These are phyloP conservation scores for Tachina grossa DNA, from an alignment of 2,888 invertebrate species.

Conservation along the genomic window DNA sequence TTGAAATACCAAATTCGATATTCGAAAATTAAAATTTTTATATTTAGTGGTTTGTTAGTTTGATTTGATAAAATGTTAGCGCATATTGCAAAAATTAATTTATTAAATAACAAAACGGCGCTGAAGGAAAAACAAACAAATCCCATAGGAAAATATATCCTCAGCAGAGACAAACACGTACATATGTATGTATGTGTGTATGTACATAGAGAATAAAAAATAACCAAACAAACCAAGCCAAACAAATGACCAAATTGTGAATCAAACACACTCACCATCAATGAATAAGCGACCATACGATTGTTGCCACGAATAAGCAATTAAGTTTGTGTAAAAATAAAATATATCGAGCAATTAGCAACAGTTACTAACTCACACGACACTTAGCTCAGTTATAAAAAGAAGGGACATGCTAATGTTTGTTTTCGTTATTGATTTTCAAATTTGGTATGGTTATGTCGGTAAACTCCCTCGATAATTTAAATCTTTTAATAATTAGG, in stretches of 20 bases:
- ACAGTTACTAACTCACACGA: constrained; percentile 57
- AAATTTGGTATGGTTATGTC: constrained; percentile 18
- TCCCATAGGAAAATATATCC: constrained; percentile 44
- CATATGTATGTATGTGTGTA: not conserved
- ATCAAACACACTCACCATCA: constrained; percentile 23
- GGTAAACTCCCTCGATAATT: not conserved
- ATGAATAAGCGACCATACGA: constrained; percentile 7
- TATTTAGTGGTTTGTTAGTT: too few species aligned
- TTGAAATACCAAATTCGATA: too few species aligned
- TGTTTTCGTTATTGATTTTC: constrained; percentile 60
- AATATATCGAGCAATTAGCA: constrained; percentile 63
- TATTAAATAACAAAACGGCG: constrained; percentile 10
- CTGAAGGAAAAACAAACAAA: constrained; percentile 28
- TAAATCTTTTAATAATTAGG: not conserved
- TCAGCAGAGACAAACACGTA: constrained; percentile 22
- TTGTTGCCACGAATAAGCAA: constrained; percentile 58
- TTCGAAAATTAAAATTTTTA: too few species aligned
- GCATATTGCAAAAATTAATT: constrained; percentile 41
- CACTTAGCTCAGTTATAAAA: not conserved
- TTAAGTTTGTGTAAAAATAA: constrained; percentile 57
- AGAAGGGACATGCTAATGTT: constrained; percentile 13
- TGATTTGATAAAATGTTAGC: constrained; percentile 23
- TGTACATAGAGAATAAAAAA: constrained; percentile 1
- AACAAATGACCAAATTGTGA: constrained; percentile 25
- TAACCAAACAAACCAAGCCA: constrained; percentile 30